These are phyloP conservation scores for Ptychadena robeensis DNA, from an alignment of 2,797 vertebrate species.

Conservation along the genomic window DNA sequence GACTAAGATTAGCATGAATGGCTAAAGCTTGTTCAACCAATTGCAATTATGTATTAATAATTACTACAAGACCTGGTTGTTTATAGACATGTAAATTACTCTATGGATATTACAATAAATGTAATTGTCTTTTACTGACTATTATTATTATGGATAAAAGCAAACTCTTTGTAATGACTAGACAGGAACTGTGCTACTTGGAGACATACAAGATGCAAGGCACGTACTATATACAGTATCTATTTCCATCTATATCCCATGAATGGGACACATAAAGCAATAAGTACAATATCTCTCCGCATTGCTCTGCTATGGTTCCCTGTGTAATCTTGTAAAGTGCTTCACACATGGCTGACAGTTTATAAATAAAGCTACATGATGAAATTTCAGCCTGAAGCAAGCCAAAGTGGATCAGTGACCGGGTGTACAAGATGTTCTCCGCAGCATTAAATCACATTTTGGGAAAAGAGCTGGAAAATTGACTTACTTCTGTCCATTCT, in stretches of 20 bases:
- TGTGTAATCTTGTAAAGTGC: neutral
- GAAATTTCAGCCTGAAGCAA: neutral
- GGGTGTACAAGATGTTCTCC: neutral
- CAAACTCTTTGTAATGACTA: too few relatives aligned
- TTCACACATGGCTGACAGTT: conserved; percentile 4
- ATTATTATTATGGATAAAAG: too few relatives aligned
- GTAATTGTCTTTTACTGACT: too few relatives aligned
- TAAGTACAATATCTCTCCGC: neutral
- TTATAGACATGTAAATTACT: too few relatives aligned
- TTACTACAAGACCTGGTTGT: too few relatives aligned
- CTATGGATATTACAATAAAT: too few relatives aligned
- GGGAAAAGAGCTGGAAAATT: neutral
- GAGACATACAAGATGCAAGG: neutral
- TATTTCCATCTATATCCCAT: neutral
- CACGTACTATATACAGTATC: neutral
- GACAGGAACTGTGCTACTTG: too few relatives aligned
- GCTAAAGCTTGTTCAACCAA: too few relatives aligned
- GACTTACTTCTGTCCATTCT: conserved; percentile 96
- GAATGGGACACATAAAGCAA: neutral
- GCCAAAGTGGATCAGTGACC: neutral
- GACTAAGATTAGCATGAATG: too few relatives aligned
- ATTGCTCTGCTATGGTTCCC: neutral
- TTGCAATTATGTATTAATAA: too few relatives aligned
- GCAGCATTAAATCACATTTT: neutral
- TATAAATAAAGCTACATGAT: neutral